Conservation (phyloP, 1,140 invertebrate species). For the Archivesica marissinica region DNA sequence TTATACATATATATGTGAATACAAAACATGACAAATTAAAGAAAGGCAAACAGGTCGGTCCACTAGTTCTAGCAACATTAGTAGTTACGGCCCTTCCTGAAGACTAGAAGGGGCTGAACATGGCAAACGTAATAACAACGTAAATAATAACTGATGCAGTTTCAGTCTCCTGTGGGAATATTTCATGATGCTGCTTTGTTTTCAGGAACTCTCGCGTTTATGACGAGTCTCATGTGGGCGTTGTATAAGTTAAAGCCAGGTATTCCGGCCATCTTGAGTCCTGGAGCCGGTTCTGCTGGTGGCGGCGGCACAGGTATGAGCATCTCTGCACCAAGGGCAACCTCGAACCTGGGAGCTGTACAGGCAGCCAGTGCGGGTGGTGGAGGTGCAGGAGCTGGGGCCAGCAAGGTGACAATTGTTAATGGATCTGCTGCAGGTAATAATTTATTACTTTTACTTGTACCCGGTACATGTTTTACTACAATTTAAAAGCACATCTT, state of each 20-base stretch:
- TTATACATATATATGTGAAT: no score
- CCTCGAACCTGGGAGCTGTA: constrained; percentile 49
- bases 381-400: constrained; percentile 21
- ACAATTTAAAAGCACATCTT: background rate
- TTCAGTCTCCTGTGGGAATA: no score
- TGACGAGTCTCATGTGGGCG: constrained; percentile 62
- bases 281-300: constrained; percentile 45
- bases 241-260: constrained; percentile 57
- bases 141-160: no score
- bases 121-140: no score
- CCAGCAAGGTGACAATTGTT: constrained; percentile 53
- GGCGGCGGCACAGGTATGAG: constrained; percentile 28
- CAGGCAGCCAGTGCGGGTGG: constrained; percentile 51
- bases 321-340: constrained; percentile 45
- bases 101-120: no score
- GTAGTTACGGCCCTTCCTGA: no score
- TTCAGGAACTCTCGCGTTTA: constrained; percentile 55
- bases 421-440: constrained; percentile 52
- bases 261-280: constrained; percentile 25
- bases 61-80: no score
- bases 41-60: no score
- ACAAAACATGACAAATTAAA: no score
- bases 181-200: no score
- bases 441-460: background rate
- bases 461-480: background rate